A percentile compares a stretch with the other conserved stretches of the same genome.
Evolutionary conservation across 1,140 invertebrate genomes (phyloP).

Genomic region (Papilio aristodemus): DNA sequence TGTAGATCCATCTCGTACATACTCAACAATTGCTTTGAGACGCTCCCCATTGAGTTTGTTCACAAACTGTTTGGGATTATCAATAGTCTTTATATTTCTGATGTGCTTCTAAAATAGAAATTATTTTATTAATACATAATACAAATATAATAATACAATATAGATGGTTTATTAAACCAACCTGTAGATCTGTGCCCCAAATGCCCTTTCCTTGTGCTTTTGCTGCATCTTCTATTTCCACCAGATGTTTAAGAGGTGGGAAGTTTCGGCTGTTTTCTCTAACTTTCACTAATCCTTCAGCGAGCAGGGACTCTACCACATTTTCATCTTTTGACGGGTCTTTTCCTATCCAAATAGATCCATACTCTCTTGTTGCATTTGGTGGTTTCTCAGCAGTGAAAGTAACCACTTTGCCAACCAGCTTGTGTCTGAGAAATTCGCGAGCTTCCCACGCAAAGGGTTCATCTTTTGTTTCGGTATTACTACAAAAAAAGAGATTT

Average conservation of each 20-base stretch:
- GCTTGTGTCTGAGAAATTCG: conserved; percentile 95
- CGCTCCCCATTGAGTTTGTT: conserved; percentile 72
- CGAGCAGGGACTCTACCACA: conserved; percentile 91
- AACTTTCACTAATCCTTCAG: conserved; percentile 93
- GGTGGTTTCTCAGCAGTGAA: conserved; percentile 88
- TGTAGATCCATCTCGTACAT: conserved; percentile 98
- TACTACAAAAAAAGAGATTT: conserved; percentile 47
- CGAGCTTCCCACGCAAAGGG: conserved; percentile 98
- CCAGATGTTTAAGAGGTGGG: conserved; percentile 84
- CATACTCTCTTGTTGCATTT: conserved; percentile 91
- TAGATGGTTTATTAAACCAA: conserved; percentile 31
- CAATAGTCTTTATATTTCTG: conserved; percentile 89
- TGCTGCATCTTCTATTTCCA: conserved; percentile 95
- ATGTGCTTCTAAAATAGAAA: conserved; percentile 83
- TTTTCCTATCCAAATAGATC: conserved; percentile 92
- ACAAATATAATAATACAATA: not conserved
- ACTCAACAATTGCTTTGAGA: conserved; percentile 91
- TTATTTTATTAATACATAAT: not conserved
- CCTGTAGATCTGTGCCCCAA: conserved; percentile 82
- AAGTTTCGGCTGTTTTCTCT: conserved; percentile 86
- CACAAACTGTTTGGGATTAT: conserved; percentile 87
- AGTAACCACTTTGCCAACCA: conserved; percentile 93
- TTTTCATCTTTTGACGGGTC: conserved; percentile 90
- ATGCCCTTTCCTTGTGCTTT: conserved; percentile 93
- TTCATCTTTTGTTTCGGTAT: conserved; percentile 89